Evolutionary conservation across 2,113 vertebrate species (phyloP), one percentile per base, ranked within the genome.

Genomic region (Otis tarda): DNA sequence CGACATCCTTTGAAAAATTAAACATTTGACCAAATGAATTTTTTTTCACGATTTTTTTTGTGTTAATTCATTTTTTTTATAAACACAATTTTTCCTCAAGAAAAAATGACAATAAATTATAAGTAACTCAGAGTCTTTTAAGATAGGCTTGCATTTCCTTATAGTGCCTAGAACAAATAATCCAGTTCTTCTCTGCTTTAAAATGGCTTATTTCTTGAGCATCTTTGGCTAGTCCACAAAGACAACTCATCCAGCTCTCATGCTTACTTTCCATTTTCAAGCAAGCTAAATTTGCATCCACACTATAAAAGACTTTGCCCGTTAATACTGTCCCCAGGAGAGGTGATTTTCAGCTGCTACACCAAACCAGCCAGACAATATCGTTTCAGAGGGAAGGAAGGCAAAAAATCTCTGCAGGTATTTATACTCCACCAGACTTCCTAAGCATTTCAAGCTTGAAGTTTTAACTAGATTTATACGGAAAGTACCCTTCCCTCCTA

Each of bases 191-290:
- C 47, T 86, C 27, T 81, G 23, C n/a, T 80, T 57, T 83, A 41
- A 85, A 89, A 50, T 15, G 4, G 3, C 13, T 82, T 50, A 41
- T 61, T 91, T 81, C 14, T 65, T 59, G 25, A 75, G 30, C 13
- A 57, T 24, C 67, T 91, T 85, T 85, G 65, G 27, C 39, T 67
- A 82, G 4, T 12, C 30, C 63, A 55, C 39, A 53, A 9, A 71
- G 31, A 43, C 24, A 43, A 55, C 20, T 94, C 37, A 75, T 55
- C 39, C 69, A 92, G 39, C 25, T 86, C 50, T 63, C 4, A 0
- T 81, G 47, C 84, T 93, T 94, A 37, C 30, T 88, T 95, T 61
- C 67, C 22, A 23, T 85, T 88, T 92, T 88, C 67, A 92, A 69
- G 67, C 18, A 77, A 88, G n/a, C 27, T 94, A 84, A 49, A 87